Evolutionary conservation across 2,113 vertebrate genomes (phyloP).

Genomic region (Paramormyrops kingsleyae): DNA sequence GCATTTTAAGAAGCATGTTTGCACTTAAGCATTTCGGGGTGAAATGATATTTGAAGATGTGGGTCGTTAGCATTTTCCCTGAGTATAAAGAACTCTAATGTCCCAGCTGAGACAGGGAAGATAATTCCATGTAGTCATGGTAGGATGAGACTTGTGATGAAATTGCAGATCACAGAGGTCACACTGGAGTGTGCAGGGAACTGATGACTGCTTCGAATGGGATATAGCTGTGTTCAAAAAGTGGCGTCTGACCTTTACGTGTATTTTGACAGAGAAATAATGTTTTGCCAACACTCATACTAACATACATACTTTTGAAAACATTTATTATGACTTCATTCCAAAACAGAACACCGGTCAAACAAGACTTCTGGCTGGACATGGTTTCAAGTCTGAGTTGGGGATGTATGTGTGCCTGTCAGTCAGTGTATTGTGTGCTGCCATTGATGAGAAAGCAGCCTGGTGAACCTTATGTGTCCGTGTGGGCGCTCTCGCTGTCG

Average conservation of each 20-base stretch:
- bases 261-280: neutral
- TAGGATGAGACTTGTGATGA: neutral
- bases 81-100: neutral
- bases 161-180: neutral
- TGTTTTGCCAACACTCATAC: neutral
- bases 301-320: neutral
- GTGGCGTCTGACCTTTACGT: neutral
- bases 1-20: neutral
- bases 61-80: neutral
- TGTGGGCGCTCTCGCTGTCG: slow-evolving; percentile 17
- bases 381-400: neutral
- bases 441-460: neutral
- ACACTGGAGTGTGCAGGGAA: neutral
- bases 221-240: neutral
- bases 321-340: neutral
- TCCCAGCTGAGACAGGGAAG: neutral
- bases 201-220: neutral
- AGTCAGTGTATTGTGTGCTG: neutral
- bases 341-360: neutral
- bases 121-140: neutral
- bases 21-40: neutral
- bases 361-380: neutral
- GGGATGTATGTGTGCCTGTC: neutral
- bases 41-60: neutral
- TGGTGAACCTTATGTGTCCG: slow-evolving; percentile 4